phyloP scores from a whole-genome alignment of 1,140 invertebrate genomes.

The Atta texana region DNA sequence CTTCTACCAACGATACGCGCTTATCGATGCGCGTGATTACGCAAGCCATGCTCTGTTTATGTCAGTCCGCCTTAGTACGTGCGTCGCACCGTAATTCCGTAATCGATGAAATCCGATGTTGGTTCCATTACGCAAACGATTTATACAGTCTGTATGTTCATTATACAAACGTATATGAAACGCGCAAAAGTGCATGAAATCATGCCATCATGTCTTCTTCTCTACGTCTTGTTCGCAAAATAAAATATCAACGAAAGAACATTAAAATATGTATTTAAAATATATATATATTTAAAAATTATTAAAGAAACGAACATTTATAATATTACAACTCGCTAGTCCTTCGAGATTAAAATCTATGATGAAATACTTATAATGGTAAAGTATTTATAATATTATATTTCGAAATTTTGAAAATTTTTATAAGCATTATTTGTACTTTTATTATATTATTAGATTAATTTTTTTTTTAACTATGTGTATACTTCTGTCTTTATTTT shows the following conservation, averaged over 20 bases:
- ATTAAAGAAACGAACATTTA: no score
- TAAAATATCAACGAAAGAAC: neutral
- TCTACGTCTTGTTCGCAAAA: neutral
- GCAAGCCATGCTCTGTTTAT: conserved; percentile 57
- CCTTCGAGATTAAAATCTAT: no score
- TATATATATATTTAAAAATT: no score
- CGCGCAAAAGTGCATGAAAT: neutral
- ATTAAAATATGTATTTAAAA: no score
- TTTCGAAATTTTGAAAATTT: no score
- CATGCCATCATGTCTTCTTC: neutral
- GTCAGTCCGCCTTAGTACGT: conserved; percentile 47
- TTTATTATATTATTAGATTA: neutral
- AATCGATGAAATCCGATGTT: conserved; percentile 58
- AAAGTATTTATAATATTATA: no score
- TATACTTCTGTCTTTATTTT: neutral
- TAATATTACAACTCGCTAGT: no score
- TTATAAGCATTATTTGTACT: neutral
- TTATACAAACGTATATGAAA: neutral
- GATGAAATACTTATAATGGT: no score
- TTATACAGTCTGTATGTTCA: neutral
- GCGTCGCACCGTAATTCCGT: conserved; percentile 37
- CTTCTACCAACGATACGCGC: conserved; percentile 38
- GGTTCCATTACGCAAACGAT: conserved; percentile 41
- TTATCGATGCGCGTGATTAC: conserved; percentile 57
- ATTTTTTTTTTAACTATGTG: neutral